Conservation (phyloP, 1,140 invertebrate genomes). For the Ruditapes philippinarum region DNA sequence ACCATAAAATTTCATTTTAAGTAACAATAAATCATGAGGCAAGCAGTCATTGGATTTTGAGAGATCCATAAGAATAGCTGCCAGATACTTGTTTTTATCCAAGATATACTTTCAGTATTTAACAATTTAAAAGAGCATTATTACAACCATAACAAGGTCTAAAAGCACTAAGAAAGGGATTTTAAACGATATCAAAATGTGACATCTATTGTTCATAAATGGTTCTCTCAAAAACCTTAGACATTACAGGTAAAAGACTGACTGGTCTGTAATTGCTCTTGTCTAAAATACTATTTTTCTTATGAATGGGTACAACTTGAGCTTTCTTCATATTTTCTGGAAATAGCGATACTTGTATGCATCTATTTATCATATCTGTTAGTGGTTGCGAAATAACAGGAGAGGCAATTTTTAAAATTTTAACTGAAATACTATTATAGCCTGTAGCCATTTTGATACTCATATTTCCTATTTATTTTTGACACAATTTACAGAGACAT, state of each 20-base stretch:
- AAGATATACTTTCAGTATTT: no score
- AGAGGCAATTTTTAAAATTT: constrained; percentile 9
- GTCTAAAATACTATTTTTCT: constrained; percentile 58
- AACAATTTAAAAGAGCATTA: no score
- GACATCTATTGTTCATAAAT: no score
- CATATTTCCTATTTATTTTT: constrained; percentile 48
- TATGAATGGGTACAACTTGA: constrained; percentile 7
- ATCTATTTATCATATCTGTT: constrained; percentile 41
- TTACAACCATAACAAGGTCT: no score
- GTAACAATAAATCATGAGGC: no score
- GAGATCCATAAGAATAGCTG: no score
- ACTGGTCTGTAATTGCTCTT: constrained; percentile 61
- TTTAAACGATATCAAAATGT: no score
- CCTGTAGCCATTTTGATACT: constrained; percentile 74
- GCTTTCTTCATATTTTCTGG: background rate
- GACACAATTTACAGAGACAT: constrained; percentile 25
- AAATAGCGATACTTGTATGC: background rate
- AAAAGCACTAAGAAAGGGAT: no score
- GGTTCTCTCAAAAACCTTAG: no score
- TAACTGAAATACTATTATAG: constrained; percentile 30
- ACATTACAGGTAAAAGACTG: no score
- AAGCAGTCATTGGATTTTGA: constrained; percentile 16
- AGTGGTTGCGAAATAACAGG: background rate
- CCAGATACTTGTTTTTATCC: constrained; percentile 59
- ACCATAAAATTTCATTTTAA: no score